Base-by-base conservation (phyloP, 2,888 invertebrate genomes). In the Agrilus biguttatus region DNA sequence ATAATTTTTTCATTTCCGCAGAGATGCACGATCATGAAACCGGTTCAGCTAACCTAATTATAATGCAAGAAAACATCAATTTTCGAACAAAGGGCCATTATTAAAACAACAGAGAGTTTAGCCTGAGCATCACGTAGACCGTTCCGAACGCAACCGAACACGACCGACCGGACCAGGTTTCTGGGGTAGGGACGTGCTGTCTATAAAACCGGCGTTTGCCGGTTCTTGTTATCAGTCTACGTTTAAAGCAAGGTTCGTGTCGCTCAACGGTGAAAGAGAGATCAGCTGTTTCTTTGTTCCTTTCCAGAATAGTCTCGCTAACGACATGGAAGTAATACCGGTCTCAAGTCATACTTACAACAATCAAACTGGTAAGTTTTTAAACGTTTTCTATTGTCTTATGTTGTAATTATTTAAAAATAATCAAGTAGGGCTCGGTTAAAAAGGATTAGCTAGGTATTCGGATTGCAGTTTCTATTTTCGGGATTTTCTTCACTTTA, bases 1-100 rank as follows among this genome's bases (percentile, higher is more conserved):
- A 28, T 28, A 28, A 28, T 28, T 28, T 28, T 28, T 28, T 28
- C 28, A 28, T 28, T 28, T 28, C 28, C 28, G 28, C 28, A 28
- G 28, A 28, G 28, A 28, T 28, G 28, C 28, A 38, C 36, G 41
- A 39, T 45, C 35, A 37, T 32, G 39, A 43, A 37, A 43, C 43
- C 45, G 45, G 40, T 43, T 45, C 33, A 44, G 40, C 37, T 46
- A 46, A 44, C 41, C 44, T 44, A 44, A 46, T 47, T 47, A 47
- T 40, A 40, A 43, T 43, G 36, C 37, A 46, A 44, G 44, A 47
- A 47, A 46, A 46, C 41, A 33, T 28, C 42, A 37, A 35, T 38
- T 46, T 38, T 37, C 40, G 42, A 47, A 49, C 49, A 49, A 49
- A 49, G 49, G 44, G 33, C 47, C 43, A 45, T 49, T 49, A 47